These are phyloP conservation scores for Hestina assimilis DNA, from an alignment of 1,140 invertebrate genomes.

Conservation along the genomic window DNA sequence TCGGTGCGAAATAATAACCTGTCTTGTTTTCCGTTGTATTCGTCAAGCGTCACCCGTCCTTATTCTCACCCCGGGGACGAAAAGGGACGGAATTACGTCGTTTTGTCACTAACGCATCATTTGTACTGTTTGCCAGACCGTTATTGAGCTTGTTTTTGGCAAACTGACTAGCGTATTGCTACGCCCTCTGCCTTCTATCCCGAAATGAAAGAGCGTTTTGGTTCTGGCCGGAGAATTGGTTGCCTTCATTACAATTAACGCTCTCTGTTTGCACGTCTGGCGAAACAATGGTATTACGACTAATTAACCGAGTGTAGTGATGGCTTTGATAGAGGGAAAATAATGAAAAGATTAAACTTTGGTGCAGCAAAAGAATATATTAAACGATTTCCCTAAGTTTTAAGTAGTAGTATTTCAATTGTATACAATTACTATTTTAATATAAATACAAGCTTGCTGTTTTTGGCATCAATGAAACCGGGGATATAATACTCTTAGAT, in stretches of 20 bases:
- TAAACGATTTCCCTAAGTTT: background rate
- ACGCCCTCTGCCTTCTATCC: conserved; percentile 51
- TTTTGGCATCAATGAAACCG: too few relatives aligned
- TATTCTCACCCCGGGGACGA: conserved; percentile 31
- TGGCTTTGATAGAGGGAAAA: conserved; percentile 40
- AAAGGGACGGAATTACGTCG: conserved; percentile 51
- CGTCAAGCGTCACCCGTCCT: conserved; percentile 52
- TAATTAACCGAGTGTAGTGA: conserved; percentile 71
- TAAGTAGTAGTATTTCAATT: too few relatives aligned
- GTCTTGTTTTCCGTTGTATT: conserved; percentile 68
- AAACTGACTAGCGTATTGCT: conserved; percentile 63
- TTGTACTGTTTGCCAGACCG: conserved; percentile 72
- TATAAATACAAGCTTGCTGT: too few relatives aligned
- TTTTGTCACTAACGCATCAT: conserved; percentile 73
- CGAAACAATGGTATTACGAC: conserved; percentile 68
- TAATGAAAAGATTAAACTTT: conserved; percentile 54
- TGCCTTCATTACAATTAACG: conserved; percentile 71
- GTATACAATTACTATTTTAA: too few relatives aligned
- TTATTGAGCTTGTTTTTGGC: conserved; percentile 75
- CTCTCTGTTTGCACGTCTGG: conserved; percentile 68
- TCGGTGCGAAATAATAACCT: conserved; percentile 73
- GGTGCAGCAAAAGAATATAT: background rate
- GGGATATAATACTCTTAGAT: too few relatives aligned
- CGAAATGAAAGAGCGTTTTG: conserved; percentile 66
- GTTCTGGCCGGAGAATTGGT: conserved; percentile 59